Evolutionary conservation across 30 jellyfish, hydroid and myxozoan species (phyloP).

Genomic region (Mastigias papua): DNA sequence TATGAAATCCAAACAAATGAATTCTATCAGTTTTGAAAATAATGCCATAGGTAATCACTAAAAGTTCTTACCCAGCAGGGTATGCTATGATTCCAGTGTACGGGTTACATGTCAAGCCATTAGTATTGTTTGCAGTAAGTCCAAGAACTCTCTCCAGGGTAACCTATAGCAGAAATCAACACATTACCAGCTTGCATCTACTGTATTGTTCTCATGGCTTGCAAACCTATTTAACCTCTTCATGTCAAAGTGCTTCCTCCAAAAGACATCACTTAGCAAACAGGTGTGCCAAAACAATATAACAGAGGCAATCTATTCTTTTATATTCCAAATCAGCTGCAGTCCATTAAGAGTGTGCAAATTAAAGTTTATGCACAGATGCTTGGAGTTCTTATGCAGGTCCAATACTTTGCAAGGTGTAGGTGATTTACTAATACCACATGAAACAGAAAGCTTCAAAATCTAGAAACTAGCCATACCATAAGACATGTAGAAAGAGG

Average conservation of each 20-base stretch:
- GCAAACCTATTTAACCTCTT: neutral
- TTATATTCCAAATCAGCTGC: neutral
- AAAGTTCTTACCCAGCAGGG: constrained; percentile 96
- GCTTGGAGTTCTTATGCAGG: too few relatives aligned
- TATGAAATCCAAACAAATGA: too few relatives aligned
- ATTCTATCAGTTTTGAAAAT: too few relatives aligned
- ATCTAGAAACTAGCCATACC: too few relatives aligned
- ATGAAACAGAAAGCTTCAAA: too few relatives aligned
- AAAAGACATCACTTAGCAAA: too few relatives aligned
- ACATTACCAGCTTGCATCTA: neutral
- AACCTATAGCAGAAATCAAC: constrained; percentile 54
- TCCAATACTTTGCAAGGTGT: neutral
- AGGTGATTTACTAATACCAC: neutral
- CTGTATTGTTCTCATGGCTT: neutral
- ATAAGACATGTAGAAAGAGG: too few relatives aligned
- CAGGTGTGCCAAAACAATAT: neutral
- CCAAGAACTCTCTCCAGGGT: constrained; percentile 87
- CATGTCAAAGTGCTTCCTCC: too few relatives aligned
- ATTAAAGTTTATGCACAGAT: neutral
- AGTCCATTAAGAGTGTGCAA: neutral
- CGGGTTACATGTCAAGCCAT: constrained; percentile 95
- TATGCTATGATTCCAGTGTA: constrained; percentile 88
- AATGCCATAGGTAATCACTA: too few relatives aligned
- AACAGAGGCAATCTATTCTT: neutral
- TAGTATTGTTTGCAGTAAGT: constrained; percentile 83